phyloP scores from a whole-genome alignment of 2,113 vertebrate genomes.

The Archilochus colubris region DNA sequence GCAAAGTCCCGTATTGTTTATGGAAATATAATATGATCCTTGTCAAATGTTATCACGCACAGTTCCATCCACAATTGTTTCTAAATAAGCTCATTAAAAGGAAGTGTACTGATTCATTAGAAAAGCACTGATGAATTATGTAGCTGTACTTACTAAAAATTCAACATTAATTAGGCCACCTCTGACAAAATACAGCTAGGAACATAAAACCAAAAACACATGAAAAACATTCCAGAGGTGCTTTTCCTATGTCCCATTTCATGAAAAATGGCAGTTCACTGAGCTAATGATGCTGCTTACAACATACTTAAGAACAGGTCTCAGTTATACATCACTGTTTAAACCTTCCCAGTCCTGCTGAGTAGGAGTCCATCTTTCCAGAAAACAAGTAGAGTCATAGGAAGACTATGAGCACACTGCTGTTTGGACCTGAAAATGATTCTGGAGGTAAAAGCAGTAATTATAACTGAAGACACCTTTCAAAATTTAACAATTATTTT shows the following conservation, averaged over 20 bases:
- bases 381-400: constrained; percentile 13
- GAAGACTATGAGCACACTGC: constrained; percentile 21
- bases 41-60: constrained; percentile 34
- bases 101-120: background rate
- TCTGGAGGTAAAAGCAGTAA: constrained; percentile 39
- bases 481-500: constrained; percentile 24
- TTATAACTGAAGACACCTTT: constrained; percentile 12
- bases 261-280: background rate
- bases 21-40: background rate
- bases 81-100: constrained; percentile 45
- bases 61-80: background rate
- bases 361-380: background rate
- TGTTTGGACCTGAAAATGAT: constrained; percentile 41
- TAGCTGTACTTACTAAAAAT: constrained; percentile 37
- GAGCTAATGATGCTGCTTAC: constrained; percentile 35
- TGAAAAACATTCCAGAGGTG: constrained; percentile 46
- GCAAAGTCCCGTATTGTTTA: constrained; percentile 6
- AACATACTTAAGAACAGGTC: constrained; percentile 20
- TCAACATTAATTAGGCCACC: constrained; percentile 46
- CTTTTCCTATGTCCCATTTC: constrained; percentile 7
- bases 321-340: background rate
- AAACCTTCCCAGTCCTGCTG: constrained; percentile 15
- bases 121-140: constrained; percentile 29
- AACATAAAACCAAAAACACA: constrained; percentile 32
- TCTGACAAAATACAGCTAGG: constrained; percentile 44